Evolutionary conservation across 2,797 vertebrate genomes (phyloP).

Genomic region (Hypotaenidia okinawae): DNA sequence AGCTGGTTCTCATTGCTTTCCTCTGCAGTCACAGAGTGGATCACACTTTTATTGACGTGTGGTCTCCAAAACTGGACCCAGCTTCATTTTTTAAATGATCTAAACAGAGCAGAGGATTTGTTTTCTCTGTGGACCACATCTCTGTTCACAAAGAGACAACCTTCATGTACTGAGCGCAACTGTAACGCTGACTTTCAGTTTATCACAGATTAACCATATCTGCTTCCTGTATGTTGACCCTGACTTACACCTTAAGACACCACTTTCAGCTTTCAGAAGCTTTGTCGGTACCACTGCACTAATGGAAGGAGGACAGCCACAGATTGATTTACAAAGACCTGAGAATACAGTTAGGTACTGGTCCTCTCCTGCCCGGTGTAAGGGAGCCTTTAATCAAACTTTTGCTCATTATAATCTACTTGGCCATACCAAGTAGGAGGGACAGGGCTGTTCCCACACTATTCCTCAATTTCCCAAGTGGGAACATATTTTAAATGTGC

Average conservation of each 20-base stretch:
- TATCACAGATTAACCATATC: background rate
- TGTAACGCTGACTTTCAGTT: background rate
- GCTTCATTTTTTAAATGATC: background rate
- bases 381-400: background rate
- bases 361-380: conserved; percentile 9
- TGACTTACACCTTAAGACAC: background rate
- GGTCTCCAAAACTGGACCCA: background rate
- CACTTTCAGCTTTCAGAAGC: background rate
- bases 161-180: background rate
- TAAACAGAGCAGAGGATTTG: background rate
- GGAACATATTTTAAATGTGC: background rate
- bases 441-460: background rate
- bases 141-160: background rate
- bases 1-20: background rate
- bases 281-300: background rate
- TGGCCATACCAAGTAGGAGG: background rate
- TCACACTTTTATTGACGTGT: background rate
- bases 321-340: background rate
- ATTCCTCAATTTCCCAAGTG: background rate
- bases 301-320: background rate
- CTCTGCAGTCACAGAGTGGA: background rate
- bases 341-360: conserved; percentile 1
- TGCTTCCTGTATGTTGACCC: background rate
- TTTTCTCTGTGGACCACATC: background rate
- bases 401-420: conserved; percentile 9